phyloP scores from a whole-genome alignment of 2,113 vertebrate genomes.

The Theristicus caerulescens region DNA sequence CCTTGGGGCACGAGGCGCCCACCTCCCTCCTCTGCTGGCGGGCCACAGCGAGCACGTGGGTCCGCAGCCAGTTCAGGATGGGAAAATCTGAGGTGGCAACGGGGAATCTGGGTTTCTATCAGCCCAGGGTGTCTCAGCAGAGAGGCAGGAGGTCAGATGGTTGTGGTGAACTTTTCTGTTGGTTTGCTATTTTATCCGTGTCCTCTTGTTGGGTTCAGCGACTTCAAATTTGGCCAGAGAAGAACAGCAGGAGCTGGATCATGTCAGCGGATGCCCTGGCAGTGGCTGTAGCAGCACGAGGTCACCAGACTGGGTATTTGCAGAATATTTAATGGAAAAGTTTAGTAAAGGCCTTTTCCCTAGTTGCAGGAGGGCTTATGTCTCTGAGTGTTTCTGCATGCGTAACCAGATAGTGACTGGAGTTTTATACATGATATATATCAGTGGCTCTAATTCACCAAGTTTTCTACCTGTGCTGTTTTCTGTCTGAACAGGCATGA shows the following conservation, averaged over 20 bases:
- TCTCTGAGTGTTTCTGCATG: neutral
- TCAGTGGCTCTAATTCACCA: neutral
- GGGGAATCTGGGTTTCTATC: neutral
- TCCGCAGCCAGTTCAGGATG: rapidly evolving
- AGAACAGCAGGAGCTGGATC: neutral
- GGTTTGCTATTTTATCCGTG: neutral
- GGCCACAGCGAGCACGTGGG: rapidly evolving
- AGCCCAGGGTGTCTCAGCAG: neutral
- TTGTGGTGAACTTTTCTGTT: neutral
- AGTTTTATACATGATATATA: neutral
- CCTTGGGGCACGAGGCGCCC: rapidly evolving
- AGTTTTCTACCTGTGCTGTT: neutral
- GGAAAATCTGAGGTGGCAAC: neutral
- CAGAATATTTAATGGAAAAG: neutral
- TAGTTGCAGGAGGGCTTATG: neutral
- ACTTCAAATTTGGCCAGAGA: neutral
- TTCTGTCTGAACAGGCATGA: neutral
- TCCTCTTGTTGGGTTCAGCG: neutral
- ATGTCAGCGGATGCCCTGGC: neutral
- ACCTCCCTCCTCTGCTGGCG: rapidly evolving
- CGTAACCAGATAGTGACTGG: neutral
- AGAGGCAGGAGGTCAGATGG: neutral
- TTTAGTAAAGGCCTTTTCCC: neutral
- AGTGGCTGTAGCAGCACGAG: neutral
- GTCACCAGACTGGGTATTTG: neutral